phyloP scores from a whole-genome alignment of 2,888 invertebrate genomes.

The Monopis laevigella region DNA sequence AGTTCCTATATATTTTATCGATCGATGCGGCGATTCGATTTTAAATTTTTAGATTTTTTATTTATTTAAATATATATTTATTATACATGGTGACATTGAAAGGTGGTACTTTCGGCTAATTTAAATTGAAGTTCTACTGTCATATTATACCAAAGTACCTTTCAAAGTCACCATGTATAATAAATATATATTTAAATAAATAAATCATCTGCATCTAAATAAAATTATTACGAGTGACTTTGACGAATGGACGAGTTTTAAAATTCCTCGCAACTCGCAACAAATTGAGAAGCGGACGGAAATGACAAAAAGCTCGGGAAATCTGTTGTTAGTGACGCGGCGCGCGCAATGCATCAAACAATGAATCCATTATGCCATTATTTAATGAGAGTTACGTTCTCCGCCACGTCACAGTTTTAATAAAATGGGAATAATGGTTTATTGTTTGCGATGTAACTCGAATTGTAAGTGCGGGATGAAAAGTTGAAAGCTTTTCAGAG shows the following conservation, averaged over 20 bases:
- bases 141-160: no score
- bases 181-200: no score
- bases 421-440: conserved; percentile 9
- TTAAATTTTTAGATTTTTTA: no score
- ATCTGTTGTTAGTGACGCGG: conserved; percentile 8
- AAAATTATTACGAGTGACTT: not conserved
- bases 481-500: conserved; percentile 3
- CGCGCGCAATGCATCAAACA: conserved; percentile 5
- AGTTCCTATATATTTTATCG: no score
- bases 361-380: conserved; percentile 8
- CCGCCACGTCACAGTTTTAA: conserved; percentile 1
- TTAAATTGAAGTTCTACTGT: no score
- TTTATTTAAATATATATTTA: no score
- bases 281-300: conserved; percentile 4
- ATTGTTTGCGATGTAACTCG: conserved; percentile 8
- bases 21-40: no score
- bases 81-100: no score
- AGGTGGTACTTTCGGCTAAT: no score
- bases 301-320: conserved; percentile 5
- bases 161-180: no score
- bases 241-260: not conserved
- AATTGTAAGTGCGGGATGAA: not conserved
- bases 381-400: conserved; percentile 11
- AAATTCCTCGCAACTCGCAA: not conserved
- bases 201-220: not conserved